Base-by-base conservation (phyloP, 2,888 invertebrate genomes). In the Crioceris asparagi region DNA sequence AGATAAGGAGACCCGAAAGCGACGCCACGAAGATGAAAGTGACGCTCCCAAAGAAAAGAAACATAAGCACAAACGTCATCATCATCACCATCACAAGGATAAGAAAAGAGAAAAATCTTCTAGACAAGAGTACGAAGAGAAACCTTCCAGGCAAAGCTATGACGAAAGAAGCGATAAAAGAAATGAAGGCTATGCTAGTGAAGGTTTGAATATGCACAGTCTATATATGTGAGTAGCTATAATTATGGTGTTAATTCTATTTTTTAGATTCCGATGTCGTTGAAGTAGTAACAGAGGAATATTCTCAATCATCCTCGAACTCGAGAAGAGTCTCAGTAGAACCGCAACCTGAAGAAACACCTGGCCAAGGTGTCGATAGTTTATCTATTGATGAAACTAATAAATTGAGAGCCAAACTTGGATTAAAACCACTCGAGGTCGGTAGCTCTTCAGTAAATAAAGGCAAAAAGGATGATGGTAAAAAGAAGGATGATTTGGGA, bases 381-480 rank as follows among this genome's bases (percentile, higher is more conserved):
- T 66, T 90, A 12, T 87, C 88, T 1, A 72, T 91, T 32, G 80
- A 81, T 35, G 88, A 86, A 52, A 88, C 87, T 4, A 94, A 94
- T 65, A 83, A 81, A 48, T 66, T 98, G 8, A 72, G 97, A 53
- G 87, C 87, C 2, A 92, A 93, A 61, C 72, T 98, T 16, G 97
- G 97, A 1, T 68, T 97, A 21, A 93, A 92, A 58, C 97, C 96
- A 0, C 67, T 97, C 3, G 84, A 92, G 53, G 66, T 83, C n/a
- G 44, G 44, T 27, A 36, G 33, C 27, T 39, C 33, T 10, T 45
- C 47, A 4, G 57, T 55, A 42, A 54, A 25, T 3, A 30, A 26
- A 10, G 27, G 57, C 30, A 40, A 30, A 26, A 62, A 70, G 48
- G 70, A 68, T 39, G 72, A 71, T 41, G 62, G 71, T 12, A 60